A percentile compares a stretch with the other conserved stretches of the same genome.
Evolutionary conservation across 2,888 invertebrate genomes (phyloP).

Genomic region (Calephelis perditalis): DNA sequence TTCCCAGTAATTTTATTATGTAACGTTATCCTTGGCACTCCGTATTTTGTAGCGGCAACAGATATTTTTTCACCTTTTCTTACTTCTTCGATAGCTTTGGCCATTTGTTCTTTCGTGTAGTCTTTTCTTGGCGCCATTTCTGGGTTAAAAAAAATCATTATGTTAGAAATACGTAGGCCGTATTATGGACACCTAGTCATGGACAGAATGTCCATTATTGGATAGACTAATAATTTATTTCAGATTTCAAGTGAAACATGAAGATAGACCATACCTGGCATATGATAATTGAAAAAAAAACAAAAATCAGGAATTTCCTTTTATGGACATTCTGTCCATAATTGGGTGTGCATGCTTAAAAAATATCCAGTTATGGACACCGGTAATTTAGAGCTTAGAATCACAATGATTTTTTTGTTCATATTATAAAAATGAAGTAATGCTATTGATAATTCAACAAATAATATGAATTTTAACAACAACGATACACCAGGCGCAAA

Average conservation of each 20-base stretch:
- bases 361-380: conserved; percentile 6
- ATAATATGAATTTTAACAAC: conserved; percentile 7
- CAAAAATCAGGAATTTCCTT: background rate
- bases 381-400: background rate
- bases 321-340: conserved; percentile 8
- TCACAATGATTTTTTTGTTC: background rate
- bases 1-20: conserved; percentile 26
- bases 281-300: conserved; percentile 6
- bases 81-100: conserved; percentile 27
- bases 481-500: background rate
- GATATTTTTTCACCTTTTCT: conserved; percentile 15
- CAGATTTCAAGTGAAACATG: conserved; percentile 11
- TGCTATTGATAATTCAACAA: conserved; percentile 13
- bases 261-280: background rate
- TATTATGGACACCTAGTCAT: conserved; percentile 8
- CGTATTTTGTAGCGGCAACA: conserved; percentile 17
- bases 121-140: conserved; percentile 27
- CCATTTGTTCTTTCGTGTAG: conserved; percentile 26
- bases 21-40: conserved; percentile 27
- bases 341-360: background rate
- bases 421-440: conserved; percentile 5
- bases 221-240: conserved; percentile 9
- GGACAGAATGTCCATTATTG: conserved; percentile 2
- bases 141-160: conserved; percentile 16
- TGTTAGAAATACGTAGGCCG: conserved; percentile 8